Evolutionary conservation across 2,113 vertebrate species (phyloP).

Genomic region (Dendropsophus ebraccatus): DNA sequence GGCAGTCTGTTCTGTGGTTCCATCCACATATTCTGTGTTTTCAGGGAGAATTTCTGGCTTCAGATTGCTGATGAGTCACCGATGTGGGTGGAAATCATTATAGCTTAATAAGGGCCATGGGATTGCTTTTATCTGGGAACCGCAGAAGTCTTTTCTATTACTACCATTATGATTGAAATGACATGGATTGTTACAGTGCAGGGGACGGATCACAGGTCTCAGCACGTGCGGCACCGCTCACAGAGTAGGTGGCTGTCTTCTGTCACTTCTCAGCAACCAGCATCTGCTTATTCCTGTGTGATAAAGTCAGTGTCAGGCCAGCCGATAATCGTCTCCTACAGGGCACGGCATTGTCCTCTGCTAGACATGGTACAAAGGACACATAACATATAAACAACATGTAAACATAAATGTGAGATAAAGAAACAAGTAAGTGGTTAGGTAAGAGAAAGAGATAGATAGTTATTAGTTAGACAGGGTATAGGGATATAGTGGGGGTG

Average conservation of each 20-base stretch:
- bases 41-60: constrained; percentile 11
- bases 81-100: constrained; percentile 56
- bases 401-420: not conserved
- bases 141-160: constrained; percentile 50
- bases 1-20: not conserved
- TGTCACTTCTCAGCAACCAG: not conserved
- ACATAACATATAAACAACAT: too few relatives aligned
- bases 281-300: not conserved
- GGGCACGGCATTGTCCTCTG: not conserved
- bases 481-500: too few relatives aligned
- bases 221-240: not conserved
- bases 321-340: not conserved
- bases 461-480: too few relatives aligned
- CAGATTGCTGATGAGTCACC: constrained; percentile 41
- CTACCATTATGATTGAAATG: constrained; percentile 51
- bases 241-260: not conserved
- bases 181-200: constrained; percentile 36
- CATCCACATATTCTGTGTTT: constrained; percentile 22
- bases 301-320: not conserved
- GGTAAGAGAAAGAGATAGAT: not conserved
- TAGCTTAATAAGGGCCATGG: constrained; percentile 53
- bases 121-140: constrained; percentile 55
- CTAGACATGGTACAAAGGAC: not conserved
- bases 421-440: not conserved
- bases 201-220: constrained; percentile 29